Evolutionary conservation across 1,140 invertebrate species (phyloP), one percentile per base, ranked within the genome.

Genomic region (Aleiodes sp.): DNA sequence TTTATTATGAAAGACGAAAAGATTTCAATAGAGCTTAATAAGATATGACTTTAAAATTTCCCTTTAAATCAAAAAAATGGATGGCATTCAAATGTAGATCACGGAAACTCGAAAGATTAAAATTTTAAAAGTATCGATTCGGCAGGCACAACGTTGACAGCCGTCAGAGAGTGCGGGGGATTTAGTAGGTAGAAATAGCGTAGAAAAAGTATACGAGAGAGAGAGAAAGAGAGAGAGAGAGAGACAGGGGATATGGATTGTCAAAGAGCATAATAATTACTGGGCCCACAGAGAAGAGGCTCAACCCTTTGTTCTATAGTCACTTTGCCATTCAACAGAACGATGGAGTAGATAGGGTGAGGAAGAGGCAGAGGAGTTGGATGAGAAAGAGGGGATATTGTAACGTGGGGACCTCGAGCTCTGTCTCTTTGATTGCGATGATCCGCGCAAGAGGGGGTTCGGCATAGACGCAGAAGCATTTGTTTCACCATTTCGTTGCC

Each of bases 231-330:
- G 33, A 19, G 10, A n/a, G 41, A 1, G 24, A 26, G 21, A 14
- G 41, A 9, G 33, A 12, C 9, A 29, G 62, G 26, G 28, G 35
- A 16, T 29, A 24, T 52, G 39, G 46, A 73, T 71, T 62, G 71
- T 67, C 69, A 75, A 71, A 73, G 71, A 84, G 83, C 83, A 84
- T 84, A 84, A 84, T 84, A 84, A 84, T 84, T 84, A 84, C 83
- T 82, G 78, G 76, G 76, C 83, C 80, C 81, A 76, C 77, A 82
- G 83, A 83, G 81, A 82, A 82, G 81, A 84, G 82, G 77, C 80
- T 84, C 80, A 83, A 84, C 81, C 81, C 82, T 84, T 84, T 84
- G 83, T 84, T 83, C 83, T 78, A 80, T 83, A 84, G 83, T 84
- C 82, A 84, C 81, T 84, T 83, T 83, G 80, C 80, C 71, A 39